Evolutionary conservation across 92 coral and sea anemone species (phyloP).

Genomic region (Heliopora coerulea): DNA sequence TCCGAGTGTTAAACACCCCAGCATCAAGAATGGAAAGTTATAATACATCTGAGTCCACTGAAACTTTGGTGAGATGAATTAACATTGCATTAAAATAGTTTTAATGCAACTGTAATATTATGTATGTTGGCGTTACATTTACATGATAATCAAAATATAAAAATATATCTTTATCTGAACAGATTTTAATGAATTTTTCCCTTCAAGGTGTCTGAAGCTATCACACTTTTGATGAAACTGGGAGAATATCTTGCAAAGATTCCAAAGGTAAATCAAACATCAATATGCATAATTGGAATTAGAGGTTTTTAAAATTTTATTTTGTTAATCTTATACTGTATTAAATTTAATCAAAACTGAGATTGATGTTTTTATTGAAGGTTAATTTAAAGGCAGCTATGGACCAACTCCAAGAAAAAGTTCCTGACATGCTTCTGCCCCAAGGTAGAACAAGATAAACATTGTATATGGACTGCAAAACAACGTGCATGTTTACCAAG

Average conservation of each 20-base stretch:
- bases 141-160: too few species aligned
- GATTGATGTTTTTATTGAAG: conserved; percentile 52
- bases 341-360: too few species aligned
- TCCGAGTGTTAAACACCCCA: conserved; percentile 76
- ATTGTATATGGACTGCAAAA: too few species aligned
- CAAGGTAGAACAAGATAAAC: conserved; percentile 62
- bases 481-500: too few species aligned
- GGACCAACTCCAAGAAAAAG: conserved; percentile 91
- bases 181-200: too few species aligned
- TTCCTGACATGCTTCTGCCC: conserved; percentile 81
- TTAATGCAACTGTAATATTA: not conserved
- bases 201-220: conserved; percentile 82
- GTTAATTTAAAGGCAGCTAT: conserved; percentile 81
- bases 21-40: conserved; percentile 91
- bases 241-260: conserved; percentile 94
- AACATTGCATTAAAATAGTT: not conserved
- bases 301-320: not conserved
- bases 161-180: too few species aligned
- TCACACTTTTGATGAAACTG: conserved; percentile 69
- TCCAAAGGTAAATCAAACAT: too few species aligned
- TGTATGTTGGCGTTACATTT: too few species aligned
- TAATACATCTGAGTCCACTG: conserved; percentile 76
- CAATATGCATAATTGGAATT: too few species aligned
- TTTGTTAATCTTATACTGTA: not conserved
- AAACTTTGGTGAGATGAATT: conserved; percentile 71